Evolutionary conservation across 2,797 vertebrate genomes (phyloP).

Genomic region (Brotula barbata): DNA sequence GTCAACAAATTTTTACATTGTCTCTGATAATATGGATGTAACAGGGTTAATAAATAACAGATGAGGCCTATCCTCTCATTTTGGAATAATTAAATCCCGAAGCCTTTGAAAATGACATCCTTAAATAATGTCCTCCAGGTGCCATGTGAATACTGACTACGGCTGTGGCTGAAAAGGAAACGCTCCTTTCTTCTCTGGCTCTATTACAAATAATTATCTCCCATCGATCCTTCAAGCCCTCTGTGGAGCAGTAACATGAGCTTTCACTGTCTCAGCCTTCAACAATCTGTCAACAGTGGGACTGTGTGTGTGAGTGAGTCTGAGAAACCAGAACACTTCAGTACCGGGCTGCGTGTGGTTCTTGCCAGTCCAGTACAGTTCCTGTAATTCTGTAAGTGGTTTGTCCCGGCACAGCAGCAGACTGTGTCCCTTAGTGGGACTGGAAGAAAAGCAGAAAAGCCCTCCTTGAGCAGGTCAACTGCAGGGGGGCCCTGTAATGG

Average conservation of each 20-base stretch:
- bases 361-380: constrained; percentile 38
- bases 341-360: constrained; percentile 41
- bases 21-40: not conserved
- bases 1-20: not conserved
- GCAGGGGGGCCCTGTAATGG: constrained; percentile 42
- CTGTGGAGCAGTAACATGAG: constrained; percentile 46
- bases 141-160: constrained; percentile 22
- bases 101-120: not conserved
- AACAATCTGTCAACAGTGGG: constrained; percentile 47
- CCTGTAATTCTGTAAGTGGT: constrained; percentile 45
- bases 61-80: constrained; percentile 10
- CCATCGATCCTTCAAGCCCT: constrained; percentile 53
- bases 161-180: constrained; percentile 37
- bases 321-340: constrained; percentile 35
- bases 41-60: constrained; percentile 2
- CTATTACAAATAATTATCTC: constrained; percentile 73
- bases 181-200: constrained; percentile 42
- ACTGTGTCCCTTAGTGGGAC: constrained; percentile 46
- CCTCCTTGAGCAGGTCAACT: constrained; percentile 60
- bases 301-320: constrained; percentile 2
- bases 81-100: constrained; percentile 23
- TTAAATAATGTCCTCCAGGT: constrained; percentile 24
- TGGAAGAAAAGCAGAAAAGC: constrained; percentile 44
- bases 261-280: constrained; percentile 51
- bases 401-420: constrained; percentile 45